Conservation (phyloP, 2,113 vertebrate species). For the Erpornis zantholeuca region DNA sequence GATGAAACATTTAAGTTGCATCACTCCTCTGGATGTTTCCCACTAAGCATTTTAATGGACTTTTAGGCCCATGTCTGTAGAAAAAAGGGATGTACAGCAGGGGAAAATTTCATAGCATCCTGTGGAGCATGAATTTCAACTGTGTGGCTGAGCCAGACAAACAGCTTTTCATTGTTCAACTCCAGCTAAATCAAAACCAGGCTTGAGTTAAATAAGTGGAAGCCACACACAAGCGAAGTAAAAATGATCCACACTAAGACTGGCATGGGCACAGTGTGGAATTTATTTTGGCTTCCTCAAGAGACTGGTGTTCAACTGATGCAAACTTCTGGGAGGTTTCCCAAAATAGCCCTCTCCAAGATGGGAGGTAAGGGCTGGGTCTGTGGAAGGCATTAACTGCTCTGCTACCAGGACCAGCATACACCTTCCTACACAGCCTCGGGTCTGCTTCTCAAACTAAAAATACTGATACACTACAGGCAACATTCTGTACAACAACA, state of each 20-base stretch:
- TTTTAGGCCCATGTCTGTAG: neutral
- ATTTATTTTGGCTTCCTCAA: neutral
- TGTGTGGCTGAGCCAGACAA: neutral
- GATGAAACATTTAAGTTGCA: neutral
- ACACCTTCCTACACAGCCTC: neutral
- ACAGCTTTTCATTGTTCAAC: neutral
- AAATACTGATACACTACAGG: neutral
- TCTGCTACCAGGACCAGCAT: neutral
- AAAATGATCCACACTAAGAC: neutral
- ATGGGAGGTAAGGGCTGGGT: neutral
- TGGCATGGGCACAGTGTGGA: neutral
- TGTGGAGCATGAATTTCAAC: neutral
- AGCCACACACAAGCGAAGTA: neutral
- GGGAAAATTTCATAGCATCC: neutral
- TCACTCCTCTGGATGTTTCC: neutral
- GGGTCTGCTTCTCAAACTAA: neutral
- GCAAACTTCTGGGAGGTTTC: neutral
- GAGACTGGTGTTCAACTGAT: neutral
- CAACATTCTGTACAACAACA: neutral
- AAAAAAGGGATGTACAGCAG: neutral
- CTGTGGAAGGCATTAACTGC: neutral
- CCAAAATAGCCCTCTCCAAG: neutral
- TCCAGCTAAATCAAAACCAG: neutral
- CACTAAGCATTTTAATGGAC: neutral
- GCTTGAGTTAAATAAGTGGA: neutral